Conservation (phyloP, 1,140 invertebrate genomes). For the Pygmarrhopalites habei region DNA sequence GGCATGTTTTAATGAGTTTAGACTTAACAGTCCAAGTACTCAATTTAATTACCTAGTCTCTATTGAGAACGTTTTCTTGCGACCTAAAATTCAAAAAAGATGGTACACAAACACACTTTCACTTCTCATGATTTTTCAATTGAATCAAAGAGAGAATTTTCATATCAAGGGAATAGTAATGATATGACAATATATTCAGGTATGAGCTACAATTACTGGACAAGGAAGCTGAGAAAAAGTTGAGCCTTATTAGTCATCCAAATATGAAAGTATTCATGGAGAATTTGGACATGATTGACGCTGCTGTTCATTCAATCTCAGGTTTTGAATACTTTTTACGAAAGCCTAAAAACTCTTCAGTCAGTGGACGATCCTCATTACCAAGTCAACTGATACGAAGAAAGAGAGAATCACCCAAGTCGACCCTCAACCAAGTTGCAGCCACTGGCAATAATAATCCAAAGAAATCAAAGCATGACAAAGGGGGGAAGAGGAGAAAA, state of each 20-base stretch:
- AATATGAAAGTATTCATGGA: neutral
- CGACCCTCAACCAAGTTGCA: neutral
- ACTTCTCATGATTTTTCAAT: neutral
- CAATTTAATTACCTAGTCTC: neutral
- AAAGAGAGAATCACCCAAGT: neutral
- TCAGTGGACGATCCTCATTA: neutral
- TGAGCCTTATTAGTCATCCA: neutral
- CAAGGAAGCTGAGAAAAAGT: neutral
- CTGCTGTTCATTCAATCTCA: neutral
- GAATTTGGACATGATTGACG: neutral
- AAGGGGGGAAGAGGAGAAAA: neutral
- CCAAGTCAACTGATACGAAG: neutral
- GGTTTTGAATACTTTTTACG: neutral
- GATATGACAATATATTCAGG: neutral
- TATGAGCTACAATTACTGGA: neutral
- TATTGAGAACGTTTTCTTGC: conserved; percentile 5
- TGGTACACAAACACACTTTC: neutral
- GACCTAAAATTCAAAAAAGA: neutral
- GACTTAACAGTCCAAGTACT: neutral
- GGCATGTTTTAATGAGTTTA: neutral
- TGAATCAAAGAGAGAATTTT: neutral
- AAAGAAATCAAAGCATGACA: neutral
- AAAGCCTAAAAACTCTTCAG: neutral
- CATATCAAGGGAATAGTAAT: neutral
- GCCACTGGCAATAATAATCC: neutral